Evolutionary conservation across 2,888 invertebrate species (phyloP).

Genomic region (Atrina japonica): DNA sequence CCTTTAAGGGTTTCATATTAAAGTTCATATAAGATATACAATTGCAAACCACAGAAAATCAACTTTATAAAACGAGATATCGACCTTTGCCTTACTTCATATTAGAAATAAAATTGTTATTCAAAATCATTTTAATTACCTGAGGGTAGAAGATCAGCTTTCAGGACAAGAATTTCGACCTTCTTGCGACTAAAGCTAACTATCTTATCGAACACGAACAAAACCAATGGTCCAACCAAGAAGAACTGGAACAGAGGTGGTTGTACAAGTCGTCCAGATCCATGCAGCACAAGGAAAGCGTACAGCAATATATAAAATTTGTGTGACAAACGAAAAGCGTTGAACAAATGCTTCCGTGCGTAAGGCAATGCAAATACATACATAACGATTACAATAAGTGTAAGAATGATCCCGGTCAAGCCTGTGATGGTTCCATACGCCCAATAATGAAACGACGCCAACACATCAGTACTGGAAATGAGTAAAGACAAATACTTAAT

Average conservation of each 20-base stretch:
- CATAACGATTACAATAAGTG: slow-evolving; percentile 82
- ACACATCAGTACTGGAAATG: slow-evolving; percentile 83
- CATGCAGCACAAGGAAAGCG: slow-evolving; percentile 84
- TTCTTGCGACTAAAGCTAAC: slow-evolving; percentile 83
- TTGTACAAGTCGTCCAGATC: slow-evolving; percentile 83
- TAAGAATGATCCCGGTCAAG: slow-evolving; percentile 83
- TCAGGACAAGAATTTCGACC: slow-evolving; percentile 83
- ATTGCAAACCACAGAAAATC: no score
- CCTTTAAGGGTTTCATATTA: no score
- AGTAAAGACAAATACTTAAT: no score
- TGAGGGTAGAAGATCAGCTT: slow-evolving; percentile 84
- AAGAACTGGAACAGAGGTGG: slow-evolving; percentile 84
- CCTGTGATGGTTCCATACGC: slow-evolving; percentile 82
- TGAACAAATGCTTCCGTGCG: slow-evolving; percentile 83
- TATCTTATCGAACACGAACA: slow-evolving; percentile 83
- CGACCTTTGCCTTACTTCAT: no score
- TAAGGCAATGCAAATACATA: slow-evolving; percentile 83
- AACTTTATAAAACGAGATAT: no score
- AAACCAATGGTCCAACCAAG: slow-evolving; percentile 83
- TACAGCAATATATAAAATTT: slow-evolving; percentile 84
- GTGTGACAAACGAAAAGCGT: slow-evolving; percentile 84
- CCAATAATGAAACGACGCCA: slow-evolving; percentile 85
- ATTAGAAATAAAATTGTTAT: no score
- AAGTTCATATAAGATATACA: no score
- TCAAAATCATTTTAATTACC: slow-evolving; percentile 81